phyloP scores from a whole-genome alignment of 2,113 vertebrate genomes.

The Xenotilapia caudafasciata region DNA sequence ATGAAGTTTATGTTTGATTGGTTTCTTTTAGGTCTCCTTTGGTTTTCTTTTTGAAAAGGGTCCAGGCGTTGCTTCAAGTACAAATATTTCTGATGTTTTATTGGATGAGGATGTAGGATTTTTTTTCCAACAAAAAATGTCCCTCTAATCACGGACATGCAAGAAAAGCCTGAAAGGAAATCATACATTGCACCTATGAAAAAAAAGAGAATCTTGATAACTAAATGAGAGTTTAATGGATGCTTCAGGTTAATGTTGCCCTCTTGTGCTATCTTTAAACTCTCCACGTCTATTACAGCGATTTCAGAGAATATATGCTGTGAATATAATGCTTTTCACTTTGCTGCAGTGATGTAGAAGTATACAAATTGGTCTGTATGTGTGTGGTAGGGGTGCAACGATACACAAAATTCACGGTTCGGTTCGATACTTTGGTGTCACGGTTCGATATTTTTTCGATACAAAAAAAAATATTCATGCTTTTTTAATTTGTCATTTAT shows the following conservation, averaged over 20 bases:
- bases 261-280: background rate
- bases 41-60: background rate
- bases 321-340: background rate
- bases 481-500: too few species aligned
- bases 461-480: too few species aligned
- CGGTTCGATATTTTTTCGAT: too few species aligned
- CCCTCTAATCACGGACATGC: background rate
- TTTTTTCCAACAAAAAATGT: background rate
- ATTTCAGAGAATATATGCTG: background rate
- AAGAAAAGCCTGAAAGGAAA: background rate
- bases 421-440: too few species aligned
- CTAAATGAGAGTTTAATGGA: background rate
- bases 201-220: background rate
- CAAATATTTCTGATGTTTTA: background rate
- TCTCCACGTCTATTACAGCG: fast-evolving
- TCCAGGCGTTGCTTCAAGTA: background rate
- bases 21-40: background rate
- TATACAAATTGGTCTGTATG: background rate
- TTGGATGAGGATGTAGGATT: background rate
- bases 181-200: background rate
- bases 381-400: too few species aligned
- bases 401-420: too few species aligned
- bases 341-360: background rate
- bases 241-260: background rate
- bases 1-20: background rate